Conservation (phyloP, 2,888 invertebrate species). For the Hybos culiciformis region DNA sequence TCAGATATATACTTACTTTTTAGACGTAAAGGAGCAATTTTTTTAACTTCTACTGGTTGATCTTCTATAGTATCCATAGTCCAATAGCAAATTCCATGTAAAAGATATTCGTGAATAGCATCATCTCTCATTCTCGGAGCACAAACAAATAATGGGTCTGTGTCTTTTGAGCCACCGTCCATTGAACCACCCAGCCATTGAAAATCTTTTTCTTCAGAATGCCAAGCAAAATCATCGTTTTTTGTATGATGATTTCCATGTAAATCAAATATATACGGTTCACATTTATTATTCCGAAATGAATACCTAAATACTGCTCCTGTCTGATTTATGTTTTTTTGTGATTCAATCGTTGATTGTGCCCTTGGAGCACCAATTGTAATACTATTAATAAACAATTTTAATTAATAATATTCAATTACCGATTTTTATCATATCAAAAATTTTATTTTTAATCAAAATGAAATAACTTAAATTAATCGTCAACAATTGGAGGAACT, state of each 20-base stretch:
- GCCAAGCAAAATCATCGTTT: constrained; percentile 11
- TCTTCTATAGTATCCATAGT: constrained; percentile 16
- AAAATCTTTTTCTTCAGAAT: constrained; percentile 23
- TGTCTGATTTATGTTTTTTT: constrained; percentile 26
- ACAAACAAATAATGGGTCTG: constrained; percentile 24
- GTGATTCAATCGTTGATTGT: constrained; percentile 25
- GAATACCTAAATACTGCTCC: constrained; percentile 35
- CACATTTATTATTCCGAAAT: constrained; percentile 17
- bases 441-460: too few species aligned
- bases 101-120: constrained; percentile 12
- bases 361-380: constrained; percentile 36
- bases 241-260: constrained; percentile 17
- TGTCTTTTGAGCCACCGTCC: constrained; percentile 23
- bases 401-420: constrained; percentile 8
- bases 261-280: constrained; percentile 21
- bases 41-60: constrained; percentile 13
- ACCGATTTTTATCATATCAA: background rate
- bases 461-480: too few species aligned
- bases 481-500: too few species aligned
- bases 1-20: constrained; percentile 8
- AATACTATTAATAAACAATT: constrained; percentile 22
- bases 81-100: constrained; percentile 25
- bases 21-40: constrained; percentile 17
- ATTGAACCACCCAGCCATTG: constrained; percentile 35
- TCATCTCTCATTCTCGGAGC: constrained; percentile 15